phyloP scores from a whole-genome alignment of 2,797 vertebrate genomes.

The Paramormyrops hopkinsi region DNA sequence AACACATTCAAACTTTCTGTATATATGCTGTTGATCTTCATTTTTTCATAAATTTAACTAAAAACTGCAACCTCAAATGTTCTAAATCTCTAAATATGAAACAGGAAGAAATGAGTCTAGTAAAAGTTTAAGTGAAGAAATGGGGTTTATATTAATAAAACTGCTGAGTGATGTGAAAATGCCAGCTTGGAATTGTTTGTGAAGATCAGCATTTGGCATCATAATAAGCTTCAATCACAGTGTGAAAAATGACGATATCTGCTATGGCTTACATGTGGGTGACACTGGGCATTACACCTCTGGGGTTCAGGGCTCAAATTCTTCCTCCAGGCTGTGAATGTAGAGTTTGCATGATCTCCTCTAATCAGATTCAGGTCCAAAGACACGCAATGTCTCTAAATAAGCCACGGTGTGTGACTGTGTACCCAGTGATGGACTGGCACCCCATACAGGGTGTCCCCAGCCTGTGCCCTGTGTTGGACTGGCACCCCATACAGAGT shows the following conservation, averaged over 20 bases:
- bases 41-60: neutral
- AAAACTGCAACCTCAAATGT: neutral
- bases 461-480: too few relatives aligned
- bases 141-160: neutral
- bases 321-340: neutral
- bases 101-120: neutral
- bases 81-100: neutral
- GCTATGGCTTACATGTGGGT: neutral
- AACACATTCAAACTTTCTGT: neutral
- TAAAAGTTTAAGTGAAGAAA: neutral
- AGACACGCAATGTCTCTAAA: neutral
- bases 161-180: neutral
- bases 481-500: neutral
- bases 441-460: neutral
- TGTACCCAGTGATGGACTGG: neutral
- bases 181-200: neutral
- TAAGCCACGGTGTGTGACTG: neutral
- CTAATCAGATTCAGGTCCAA: neutral
- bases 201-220: neutral
- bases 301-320: neutral
- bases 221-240: neutral
- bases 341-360: neutral
- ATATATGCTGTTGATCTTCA: neutral
- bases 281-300: neutral
- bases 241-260: neutral